Percentiles rank a stretch among this genome's conserved stretches.
These are phyloP conservation scores for Perca flavescens DNA, from an alignment of 2,113 vertebrate species.

Conservation along the genomic window DNA sequence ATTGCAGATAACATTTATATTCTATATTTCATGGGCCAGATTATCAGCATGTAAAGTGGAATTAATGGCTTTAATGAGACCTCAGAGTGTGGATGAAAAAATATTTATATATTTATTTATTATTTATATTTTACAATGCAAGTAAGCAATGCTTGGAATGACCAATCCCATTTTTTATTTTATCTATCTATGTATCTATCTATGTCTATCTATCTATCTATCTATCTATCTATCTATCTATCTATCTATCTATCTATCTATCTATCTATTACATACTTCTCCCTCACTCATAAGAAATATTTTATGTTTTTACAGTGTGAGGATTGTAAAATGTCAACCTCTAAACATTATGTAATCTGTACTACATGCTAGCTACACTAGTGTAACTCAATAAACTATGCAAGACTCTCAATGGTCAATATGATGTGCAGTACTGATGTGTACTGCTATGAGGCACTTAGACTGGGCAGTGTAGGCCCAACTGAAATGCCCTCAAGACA, in stretches of 20 bases:
- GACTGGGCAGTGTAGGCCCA: background rate
- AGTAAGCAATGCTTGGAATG: background rate
- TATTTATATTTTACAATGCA: background rate
- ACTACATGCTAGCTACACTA: background rate
- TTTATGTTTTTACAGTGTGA: background rate
- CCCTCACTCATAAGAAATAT: background rate
- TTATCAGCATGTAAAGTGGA: slow-evolving; percentile 9
- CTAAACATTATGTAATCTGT: background rate
- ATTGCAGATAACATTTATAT: slow-evolving; percentile 7
- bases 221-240: too few species aligned
- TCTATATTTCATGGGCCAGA: slow-evolving; percentile 21
- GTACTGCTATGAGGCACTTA: slow-evolving; percentile 16
- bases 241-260: too few species aligned
- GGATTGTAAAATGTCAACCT: background rate
- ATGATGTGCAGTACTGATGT: slow-evolving; percentile 13
- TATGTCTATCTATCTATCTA: too few species aligned
- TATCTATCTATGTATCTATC: too few species aligned
- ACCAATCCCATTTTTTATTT: too few species aligned
- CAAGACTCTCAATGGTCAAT: background rate
- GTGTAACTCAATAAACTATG: background rate
- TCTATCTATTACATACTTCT: background rate
- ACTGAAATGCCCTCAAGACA: slow-evolving; percentile 50
- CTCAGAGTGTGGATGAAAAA: slow-evolving; percentile 19
- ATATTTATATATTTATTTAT: too few species aligned
- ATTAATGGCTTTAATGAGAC: slow-evolving; percentile 52